A percentile compares a stretch with the other conserved stretches of the same genome.
Conservation (phyloP, 1,140 invertebrate species). For the Chrysopa pallens region DNA sequence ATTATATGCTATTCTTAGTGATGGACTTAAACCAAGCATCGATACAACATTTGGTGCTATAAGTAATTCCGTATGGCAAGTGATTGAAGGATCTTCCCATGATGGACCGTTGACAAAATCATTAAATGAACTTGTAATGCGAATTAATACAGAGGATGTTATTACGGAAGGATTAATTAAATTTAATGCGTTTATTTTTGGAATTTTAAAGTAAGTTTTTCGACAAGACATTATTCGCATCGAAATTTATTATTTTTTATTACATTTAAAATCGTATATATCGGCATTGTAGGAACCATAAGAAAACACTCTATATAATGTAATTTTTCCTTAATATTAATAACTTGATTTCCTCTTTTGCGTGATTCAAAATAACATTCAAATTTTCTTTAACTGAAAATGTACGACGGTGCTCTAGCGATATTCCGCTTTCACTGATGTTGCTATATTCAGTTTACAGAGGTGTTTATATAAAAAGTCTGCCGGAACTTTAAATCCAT, state of each 20-base stretch:
- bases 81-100: conserved; percentile 72
- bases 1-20: conserved; percentile 64
- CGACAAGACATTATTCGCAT: conserved; percentile 1
- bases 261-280: background rate
- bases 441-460: no score
- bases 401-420: no score
- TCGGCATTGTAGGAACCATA: no score
- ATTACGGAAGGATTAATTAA: conserved; percentile 71
- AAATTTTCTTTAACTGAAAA: no score
- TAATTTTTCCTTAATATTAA: conserved; percentile 3
- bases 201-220: conserved; percentile 75
- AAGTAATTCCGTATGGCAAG: conserved; percentile 75
- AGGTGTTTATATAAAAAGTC: no score
- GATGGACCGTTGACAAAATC: conserved; percentile 68
- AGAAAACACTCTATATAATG: background rate
- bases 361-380: no score
- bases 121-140: conserved; percentile 68
- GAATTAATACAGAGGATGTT: conserved; percentile 67
- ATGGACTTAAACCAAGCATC: conserved; percentile 61
- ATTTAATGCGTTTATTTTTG: conserved; percentile 79
- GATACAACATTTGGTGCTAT: conserved; percentile 75
- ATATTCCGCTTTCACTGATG: no score
- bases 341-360: no score
- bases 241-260: background rate
- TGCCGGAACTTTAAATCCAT: no score